Percentiles rank a stretch among this genome's conserved stretches.
These are phyloP conservation scores for Phaedon cochleariae DNA, from an alignment of 2,888 invertebrate genomes.

Conservation along the genomic window DNA sequence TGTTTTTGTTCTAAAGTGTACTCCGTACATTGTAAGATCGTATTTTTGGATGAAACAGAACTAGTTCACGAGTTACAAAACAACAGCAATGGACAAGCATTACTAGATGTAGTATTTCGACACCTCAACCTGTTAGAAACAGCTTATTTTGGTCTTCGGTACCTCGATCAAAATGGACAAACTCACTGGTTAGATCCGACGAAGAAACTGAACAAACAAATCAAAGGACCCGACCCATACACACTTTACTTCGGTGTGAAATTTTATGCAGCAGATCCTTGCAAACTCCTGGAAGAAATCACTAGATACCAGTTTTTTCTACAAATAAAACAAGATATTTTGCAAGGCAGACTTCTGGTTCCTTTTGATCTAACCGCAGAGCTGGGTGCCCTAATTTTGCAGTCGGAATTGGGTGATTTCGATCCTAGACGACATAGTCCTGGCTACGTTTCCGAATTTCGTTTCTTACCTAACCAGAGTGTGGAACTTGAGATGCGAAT, in stretches of 20 bases:
- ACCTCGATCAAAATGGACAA: slow-evolving; percentile 91
- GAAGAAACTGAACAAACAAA: slow-evolving; percentile 87
- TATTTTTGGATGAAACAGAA: slow-evolving; percentile 89
- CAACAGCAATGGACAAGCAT: slow-evolving; percentile 86
- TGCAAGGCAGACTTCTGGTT: slow-evolving; percentile 91
- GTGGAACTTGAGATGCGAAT: slow-evolving; percentile 88
- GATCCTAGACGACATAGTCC: slow-evolving; percentile 86
- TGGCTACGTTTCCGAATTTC: slow-evolving; percentile 95
- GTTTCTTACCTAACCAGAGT: slow-evolving; percentile 91
- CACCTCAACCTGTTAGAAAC: slow-evolving; percentile 95
- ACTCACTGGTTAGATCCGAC: slow-evolving; percentile 97
- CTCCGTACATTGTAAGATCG: slow-evolving; percentile 75
- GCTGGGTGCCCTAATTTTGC: slow-evolving; percentile 90
- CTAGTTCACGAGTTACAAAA: slow-evolving; percentile 90
- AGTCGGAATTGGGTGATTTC: slow-evolving; percentile 96
- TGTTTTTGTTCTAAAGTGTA: slow-evolving; percentile 60
- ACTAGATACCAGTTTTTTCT: slow-evolving; percentile 98
- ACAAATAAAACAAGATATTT: slow-evolving; percentile 95
- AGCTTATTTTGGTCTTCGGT: slow-evolving; percentile 94
- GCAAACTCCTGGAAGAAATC: slow-evolving; percentile 94
- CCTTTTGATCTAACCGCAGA: slow-evolving; percentile 91
- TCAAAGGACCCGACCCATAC: slow-evolving; percentile 74
- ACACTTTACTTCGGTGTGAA: slow-evolving; percentile 97
- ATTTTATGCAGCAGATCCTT: slow-evolving; percentile 97
- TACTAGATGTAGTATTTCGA: slow-evolving; percentile 91